Evolutionary conservation across 2,888 invertebrate genomes (phyloP), one percentile per base, ranked within the genome.

Genomic region (Nudaria mundana): DNA sequence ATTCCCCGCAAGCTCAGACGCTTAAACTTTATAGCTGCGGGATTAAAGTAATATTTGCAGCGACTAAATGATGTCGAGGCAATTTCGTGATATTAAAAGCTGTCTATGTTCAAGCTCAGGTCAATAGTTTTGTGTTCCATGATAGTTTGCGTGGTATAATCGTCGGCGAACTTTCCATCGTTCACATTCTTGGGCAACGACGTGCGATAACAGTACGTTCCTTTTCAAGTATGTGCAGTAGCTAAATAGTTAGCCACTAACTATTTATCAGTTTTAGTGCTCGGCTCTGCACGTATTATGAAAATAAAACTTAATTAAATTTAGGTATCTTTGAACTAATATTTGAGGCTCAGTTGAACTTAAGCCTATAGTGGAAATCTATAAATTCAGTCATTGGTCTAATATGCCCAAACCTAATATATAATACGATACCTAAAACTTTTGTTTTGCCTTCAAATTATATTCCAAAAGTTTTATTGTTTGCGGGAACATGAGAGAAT

Each of bases 21-120:
- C 83, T 85, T 87, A 85, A 87, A 86, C 87, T 87, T 88, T 88
- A 88, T 86, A 80, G 81, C 85, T 77, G 71, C 81, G 71, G 81
- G 84, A 87, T 87, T 88, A 86, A 87, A 87, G 88, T 87, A 84
- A 87, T 87, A 87, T 87, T 88, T 86, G 85, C 86, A 78, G 82
- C 79, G 71, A 71, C 86, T 84, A 84, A 87, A 85, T 86, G 82
- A 84, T 84, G 83, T 80, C 67, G 79, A 70, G 82, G 81, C 81
- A 85, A 86, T 87, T 83, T 83, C 69, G 71, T 76, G 80, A 81
- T 86, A 87, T 87, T 85, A 86, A 85, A 86, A 78, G 80, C 78
- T 80, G 74, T 81, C 79, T 82, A 75, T 79, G 76, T 74, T 66
- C 66, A 70, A 76, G 70, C 73, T 69, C 73, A 81, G 81, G 80